Percentiles rank a stretch among this genome's conserved stretches.
Conservation (phyloP, 2,888 invertebrate genomes). For the Drosophila yooni region DNA sequence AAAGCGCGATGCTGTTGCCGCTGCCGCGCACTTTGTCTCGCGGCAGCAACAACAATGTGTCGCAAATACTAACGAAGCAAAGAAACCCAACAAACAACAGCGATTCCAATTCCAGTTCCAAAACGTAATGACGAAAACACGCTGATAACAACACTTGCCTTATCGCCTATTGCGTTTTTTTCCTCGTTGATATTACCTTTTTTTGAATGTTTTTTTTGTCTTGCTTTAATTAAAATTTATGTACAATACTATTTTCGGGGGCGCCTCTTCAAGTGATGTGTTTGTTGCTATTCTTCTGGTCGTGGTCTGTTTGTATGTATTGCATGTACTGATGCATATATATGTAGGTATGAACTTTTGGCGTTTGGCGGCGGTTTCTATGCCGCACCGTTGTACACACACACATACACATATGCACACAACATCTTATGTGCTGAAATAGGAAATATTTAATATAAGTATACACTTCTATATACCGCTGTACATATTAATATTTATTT, state of each 20-base stretch:
- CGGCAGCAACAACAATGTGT: slow-evolving; percentile 65
- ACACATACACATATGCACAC: slow-evolving; percentile 60
- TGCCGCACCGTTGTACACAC: slow-evolving; percentile 63
- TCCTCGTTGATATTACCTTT: slow-evolving; percentile 28
- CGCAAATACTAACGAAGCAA: slow-evolving; percentile 39
- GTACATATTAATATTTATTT: slow-evolving; percentile 21
- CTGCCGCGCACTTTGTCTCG: slow-evolving; percentile 59
- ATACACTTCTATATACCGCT: not conserved
- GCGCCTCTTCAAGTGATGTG: slow-evolving; percentile 50
- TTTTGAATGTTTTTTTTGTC: slow-evolving; percentile 24
- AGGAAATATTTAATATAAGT: slow-evolving; percentile 33
- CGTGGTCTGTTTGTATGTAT: slow-evolving; percentile 35
- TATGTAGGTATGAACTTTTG: slow-evolving; percentile 41
- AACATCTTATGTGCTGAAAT: slow-evolving; percentile 70
- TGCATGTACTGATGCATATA: slow-evolving; percentile 10
- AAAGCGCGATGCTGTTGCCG: slow-evolving; percentile 51
- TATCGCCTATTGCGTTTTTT: slow-evolving; percentile 71
- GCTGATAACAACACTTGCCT: slow-evolving; percentile 72
- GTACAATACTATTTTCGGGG: slow-evolving; percentile 63
- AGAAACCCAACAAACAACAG: slow-evolving; percentile 51
- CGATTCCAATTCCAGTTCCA: slow-evolving; percentile 48
- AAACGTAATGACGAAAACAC: slow-evolving; percentile 63
- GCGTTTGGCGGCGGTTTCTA: slow-evolving; percentile 69
- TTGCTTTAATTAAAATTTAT: slow-evolving; percentile 72
- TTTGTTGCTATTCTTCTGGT: slow-evolving; percentile 26